Evolutionary conservation across 2,888 invertebrate genomes (phyloP).

Genomic region (Brenthis hecate): DNA sequence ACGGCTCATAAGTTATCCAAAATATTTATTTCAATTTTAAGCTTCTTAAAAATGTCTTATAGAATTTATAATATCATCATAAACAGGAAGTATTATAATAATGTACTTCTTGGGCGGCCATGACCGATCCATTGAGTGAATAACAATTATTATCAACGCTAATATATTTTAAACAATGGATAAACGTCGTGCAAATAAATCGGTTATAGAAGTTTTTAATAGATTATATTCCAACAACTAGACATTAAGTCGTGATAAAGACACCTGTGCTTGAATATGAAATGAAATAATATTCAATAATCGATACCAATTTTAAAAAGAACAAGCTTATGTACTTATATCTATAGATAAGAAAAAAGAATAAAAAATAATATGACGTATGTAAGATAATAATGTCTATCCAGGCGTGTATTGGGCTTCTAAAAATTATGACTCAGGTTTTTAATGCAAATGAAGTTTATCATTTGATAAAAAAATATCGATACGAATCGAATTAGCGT

Average conservation of each 20-base stretch:
- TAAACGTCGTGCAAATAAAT: conserved; percentile 22
- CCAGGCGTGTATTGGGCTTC: not conserved
- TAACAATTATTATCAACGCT: conserved; percentile 22
- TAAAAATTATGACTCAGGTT: conserved; percentile 3
- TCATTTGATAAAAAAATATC: no score
- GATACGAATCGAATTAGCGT: no score
- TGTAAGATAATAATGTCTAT: not conserved
- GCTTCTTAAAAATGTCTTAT: not conserved
- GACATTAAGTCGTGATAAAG: conserved; percentile 12
- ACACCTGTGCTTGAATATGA: conserved; percentile 9
- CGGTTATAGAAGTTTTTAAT: conserved; percentile 1
- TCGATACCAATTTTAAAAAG: conserved; percentile 3
- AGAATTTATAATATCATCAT: conserved; percentile 1
- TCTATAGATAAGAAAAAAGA: conserved; percentile 3
- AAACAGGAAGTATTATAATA: conserved; percentile 21
- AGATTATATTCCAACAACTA: not conserved
- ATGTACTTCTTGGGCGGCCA: conserved; percentile 19
- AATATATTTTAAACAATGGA: conserved; percentile 22
- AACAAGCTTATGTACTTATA: conserved; percentile 16
- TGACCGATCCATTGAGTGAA: conserved; percentile 25
- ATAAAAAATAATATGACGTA: not conserved
- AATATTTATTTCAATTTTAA: not conserved
- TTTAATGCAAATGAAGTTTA: not conserved
- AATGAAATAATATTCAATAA: conserved; percentile 4
- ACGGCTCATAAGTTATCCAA: no score